Evolutionary conservation across 2,797 vertebrate species (phyloP).

Genomic region (Neosilurus mollespiculum): DNA sequence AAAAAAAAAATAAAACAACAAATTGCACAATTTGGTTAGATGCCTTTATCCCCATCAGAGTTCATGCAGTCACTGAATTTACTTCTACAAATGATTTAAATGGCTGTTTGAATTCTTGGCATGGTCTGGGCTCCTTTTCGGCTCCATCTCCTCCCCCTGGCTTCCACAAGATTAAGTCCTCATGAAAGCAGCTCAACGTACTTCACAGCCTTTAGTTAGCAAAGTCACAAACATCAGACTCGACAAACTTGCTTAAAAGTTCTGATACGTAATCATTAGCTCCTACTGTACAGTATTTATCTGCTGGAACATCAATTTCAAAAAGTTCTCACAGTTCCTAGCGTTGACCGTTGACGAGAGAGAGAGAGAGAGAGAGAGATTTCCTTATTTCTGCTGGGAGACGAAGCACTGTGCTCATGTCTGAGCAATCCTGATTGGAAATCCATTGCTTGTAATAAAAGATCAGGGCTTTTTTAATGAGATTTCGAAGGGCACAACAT

Average conservation of each 20-base stretch:
- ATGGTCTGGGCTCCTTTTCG: conserved; percentile 16
- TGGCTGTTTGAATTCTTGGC: conserved; percentile 15
- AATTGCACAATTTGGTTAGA: not conserved
- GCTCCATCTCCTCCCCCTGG: not conserved
- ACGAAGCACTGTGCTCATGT: not conserved
- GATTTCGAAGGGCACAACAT: conserved; percentile 36
- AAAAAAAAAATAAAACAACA: not conserved
- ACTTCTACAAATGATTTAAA: conserved; percentile 7
- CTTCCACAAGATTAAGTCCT: not conserved
- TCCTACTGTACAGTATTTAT: conserved; percentile 51
- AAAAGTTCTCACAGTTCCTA: conserved; percentile 36
- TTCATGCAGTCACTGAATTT: conserved; percentile 6
- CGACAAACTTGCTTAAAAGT: conserved; percentile 26
- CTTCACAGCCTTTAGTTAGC: conserved; percentile 6
- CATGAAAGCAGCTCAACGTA: conserved; percentile 7
- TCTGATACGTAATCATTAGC: conserved; percentile 37
- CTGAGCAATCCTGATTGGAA: conserved; percentile 40
- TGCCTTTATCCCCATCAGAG: conserved; percentile 12
- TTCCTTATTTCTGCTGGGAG: conserved; percentile 25
- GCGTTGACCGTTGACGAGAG: conserved; percentile 21
- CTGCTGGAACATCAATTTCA: conserved; percentile 17
- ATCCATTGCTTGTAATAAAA: conserved; percentile 23
- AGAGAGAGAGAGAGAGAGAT: not conserved
- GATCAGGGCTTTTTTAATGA: conserved; percentile 40
- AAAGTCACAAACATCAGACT: conserved; percentile 31